These are phyloP conservation scores for Pipistrellus nathusii DNA, from an alignment of 2,797 vertebrate genomes.

Conservation along the genomic window DNA sequence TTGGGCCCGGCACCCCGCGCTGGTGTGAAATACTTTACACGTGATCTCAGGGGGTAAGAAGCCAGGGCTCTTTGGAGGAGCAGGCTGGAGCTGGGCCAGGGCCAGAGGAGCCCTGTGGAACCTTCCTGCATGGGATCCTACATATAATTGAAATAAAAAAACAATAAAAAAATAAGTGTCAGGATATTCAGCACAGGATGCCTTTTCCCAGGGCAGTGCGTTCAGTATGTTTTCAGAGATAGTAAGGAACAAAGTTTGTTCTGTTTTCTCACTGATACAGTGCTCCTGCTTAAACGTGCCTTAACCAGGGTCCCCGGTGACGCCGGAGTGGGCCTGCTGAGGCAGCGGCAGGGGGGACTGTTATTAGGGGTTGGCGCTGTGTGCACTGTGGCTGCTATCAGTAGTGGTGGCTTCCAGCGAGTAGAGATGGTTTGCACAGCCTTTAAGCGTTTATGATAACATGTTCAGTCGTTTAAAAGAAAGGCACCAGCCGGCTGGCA, in stretches of 20 bases:
- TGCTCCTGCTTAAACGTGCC: neutral
- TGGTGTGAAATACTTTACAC: conserved; percentile 17
- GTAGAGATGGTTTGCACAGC: conserved; percentile 61
- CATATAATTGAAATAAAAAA: conserved; percentile 56
- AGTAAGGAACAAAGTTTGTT: neutral
- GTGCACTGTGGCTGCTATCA: neutral
- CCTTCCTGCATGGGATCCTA: neutral
- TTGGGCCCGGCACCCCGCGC: neutral
- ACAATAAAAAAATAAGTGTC: conserved; percentile 5
- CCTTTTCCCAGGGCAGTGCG: conserved; percentile 27
- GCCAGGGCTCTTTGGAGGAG: conserved; percentile 17
- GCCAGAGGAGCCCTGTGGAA: neutral
- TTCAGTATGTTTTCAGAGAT: conserved; percentile 54
- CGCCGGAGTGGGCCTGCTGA: neutral
- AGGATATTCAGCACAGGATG: neutral
- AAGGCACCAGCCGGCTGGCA: neutral
- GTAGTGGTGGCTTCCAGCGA: neutral
- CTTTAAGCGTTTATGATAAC: conserved; percentile 24
- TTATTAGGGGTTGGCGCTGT: neutral
- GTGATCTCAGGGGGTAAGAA: conserved; percentile 4
- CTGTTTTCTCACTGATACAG: conserved; percentile 15
- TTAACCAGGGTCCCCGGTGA: neutral
- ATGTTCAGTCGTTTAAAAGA: neutral
- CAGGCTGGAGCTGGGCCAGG: neutral
- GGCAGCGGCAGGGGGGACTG: neutral